A percentile compares a stretch with the other conserved stretches of the same genome.
These are phyloP conservation scores for Pentamera pediparva DNA, from an alignment of 53 echinoderm and acorn worm species.

Conservation along the genomic window DNA sequence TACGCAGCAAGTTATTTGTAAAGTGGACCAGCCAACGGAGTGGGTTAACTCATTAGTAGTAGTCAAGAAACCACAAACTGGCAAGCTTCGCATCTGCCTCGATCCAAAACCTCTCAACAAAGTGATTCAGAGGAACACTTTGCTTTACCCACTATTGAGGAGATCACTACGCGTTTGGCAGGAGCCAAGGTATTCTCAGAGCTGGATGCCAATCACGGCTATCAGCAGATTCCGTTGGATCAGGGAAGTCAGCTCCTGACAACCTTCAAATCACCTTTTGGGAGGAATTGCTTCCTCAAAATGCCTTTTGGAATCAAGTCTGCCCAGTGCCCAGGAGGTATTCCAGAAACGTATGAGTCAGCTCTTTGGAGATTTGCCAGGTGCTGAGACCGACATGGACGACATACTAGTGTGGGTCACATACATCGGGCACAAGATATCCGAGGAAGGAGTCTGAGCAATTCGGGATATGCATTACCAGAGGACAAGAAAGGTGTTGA, in stretches of 20 bases:
- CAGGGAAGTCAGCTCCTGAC: slow-evolving; percentile 42
- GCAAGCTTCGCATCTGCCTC: slow-evolving; percentile 36
- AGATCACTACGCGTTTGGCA: slow-evolving; percentile 29
- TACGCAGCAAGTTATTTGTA: slow-evolving; percentile 5
- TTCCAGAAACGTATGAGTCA: slow-evolving; percentile 48
- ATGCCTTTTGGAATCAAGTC: slow-evolving; percentile 61
- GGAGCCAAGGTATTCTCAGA: slow-evolving; percentile 50
- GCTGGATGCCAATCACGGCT: slow-evolving; percentile 55
- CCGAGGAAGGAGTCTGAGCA: slow-evolving; percentile 25
- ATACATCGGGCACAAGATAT: slow-evolving; percentile 38
- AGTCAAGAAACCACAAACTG: slow-evolving; percentile 29
- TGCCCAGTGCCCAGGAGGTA: slow-evolving; percentile 31
- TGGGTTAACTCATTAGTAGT: slow-evolving; percentile 55
- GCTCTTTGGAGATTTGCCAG: slow-evolving; percentile 48
- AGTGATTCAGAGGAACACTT: slow-evolving; percentile 52
- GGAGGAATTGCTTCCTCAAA: slow-evolving; percentile 45
- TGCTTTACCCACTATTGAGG: slow-evolving; percentile 38
- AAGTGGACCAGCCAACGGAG: slow-evolving; percentile 49
- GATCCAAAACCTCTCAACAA: slow-evolving; percentile 47
- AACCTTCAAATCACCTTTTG: slow-evolving; percentile 52
- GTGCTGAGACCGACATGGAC: slow-evolving; percentile 57
- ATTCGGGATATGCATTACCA: slow-evolving; percentile 38
- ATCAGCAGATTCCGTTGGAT: slow-evolving; percentile 48
- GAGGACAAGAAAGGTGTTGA: slow-evolving; percentile 35
- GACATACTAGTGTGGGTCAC: slow-evolving; percentile 54